phyloP scores from a whole-genome alignment of 2,113 vertebrate genomes.

The Catharus minimus region DNA sequence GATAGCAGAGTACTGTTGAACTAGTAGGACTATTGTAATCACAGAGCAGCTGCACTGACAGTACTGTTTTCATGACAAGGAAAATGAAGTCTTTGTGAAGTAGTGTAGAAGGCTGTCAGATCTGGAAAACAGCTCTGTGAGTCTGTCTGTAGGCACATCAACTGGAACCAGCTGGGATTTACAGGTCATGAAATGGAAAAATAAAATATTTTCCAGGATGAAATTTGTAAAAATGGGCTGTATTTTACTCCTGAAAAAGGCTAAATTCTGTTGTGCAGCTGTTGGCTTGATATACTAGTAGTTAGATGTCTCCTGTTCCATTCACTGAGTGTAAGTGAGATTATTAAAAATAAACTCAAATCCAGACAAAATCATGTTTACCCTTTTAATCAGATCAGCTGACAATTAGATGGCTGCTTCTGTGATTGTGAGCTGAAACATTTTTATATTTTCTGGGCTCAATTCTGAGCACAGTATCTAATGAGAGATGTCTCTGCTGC shows the following conservation, averaged over 20 bases:
- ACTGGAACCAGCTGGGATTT: slow-evolving; percentile 34
- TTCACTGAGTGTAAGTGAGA: neutral
- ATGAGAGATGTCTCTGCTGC: neutral
- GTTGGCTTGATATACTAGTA: neutral
- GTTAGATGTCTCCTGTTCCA: neutral
- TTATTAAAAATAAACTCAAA: neutral
- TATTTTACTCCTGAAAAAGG: neutral
- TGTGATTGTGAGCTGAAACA: neutral
- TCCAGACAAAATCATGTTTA: neutral
- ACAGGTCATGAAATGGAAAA: neutral
- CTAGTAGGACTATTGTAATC: slow-evolving; percentile 44
- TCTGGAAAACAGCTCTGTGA: slow-evolving; percentile 27
- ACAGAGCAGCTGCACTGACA: slow-evolving; percentile 38
- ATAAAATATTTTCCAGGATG: neutral
- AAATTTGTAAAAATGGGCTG: neutral
- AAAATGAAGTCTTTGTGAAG: slow-evolving; percentile 63
- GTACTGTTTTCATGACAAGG: slow-evolving; percentile 37
- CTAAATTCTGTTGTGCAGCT: neutral
- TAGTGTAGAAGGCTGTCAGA: slow-evolving; percentile 31
- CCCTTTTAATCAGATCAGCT: neutral
- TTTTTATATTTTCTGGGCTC: neutral
- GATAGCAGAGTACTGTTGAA: neutral
- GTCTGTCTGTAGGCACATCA: slow-evolving; percentile 6
- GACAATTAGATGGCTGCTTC: neutral
- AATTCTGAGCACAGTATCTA: neutral